These are phyloP conservation scores for Pygoscelis adeliae DNA, from an alignment of 2,113 vertebrate genomes.

Conservation along the genomic window DNA sequence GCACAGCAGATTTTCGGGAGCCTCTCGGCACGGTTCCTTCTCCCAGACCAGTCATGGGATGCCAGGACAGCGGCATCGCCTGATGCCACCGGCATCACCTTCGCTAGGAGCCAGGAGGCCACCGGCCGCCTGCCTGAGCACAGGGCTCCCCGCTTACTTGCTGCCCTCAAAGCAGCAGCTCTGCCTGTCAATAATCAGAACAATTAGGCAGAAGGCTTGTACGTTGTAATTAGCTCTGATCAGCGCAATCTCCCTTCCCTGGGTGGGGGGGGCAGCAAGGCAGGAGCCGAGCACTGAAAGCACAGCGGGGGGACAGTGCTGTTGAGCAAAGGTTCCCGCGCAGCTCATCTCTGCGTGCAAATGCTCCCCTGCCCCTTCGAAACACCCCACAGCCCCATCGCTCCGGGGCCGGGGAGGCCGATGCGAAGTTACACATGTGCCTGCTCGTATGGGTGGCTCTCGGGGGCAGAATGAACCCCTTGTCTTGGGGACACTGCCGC, in stretches of 20 bases:
- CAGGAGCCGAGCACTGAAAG: background rate
- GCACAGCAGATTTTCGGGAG: background rate
- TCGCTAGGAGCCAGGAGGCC: background rate
- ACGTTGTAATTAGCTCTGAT: conserved; percentile 78
- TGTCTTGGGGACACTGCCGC: background rate
- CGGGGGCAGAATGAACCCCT: background rate
- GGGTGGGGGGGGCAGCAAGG: background rate
- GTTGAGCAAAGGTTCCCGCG: background rate
- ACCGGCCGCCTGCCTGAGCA: background rate
- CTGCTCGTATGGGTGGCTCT: accelerated
- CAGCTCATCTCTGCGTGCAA: background rate
- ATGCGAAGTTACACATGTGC: accelerated
- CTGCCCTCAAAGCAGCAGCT: conserved; percentile 51
- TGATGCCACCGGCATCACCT: background rate
- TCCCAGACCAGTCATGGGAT: accelerated
- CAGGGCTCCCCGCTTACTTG: conserved; percentile 10
- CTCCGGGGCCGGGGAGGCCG: accelerated
- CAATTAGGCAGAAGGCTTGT: conserved; percentile 83
- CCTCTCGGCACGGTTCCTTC: background rate
- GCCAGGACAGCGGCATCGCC: background rate
- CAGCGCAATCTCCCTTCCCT: conserved; percentile 20
- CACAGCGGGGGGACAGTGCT: accelerated
- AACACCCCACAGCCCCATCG: accelerated
- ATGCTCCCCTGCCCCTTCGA: background rate
- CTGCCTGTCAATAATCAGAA: conserved; percentile 78